Conservation (phyloP, 2,797 vertebrate genomes). For the Microctenopoma stevenorrisi region DNA sequence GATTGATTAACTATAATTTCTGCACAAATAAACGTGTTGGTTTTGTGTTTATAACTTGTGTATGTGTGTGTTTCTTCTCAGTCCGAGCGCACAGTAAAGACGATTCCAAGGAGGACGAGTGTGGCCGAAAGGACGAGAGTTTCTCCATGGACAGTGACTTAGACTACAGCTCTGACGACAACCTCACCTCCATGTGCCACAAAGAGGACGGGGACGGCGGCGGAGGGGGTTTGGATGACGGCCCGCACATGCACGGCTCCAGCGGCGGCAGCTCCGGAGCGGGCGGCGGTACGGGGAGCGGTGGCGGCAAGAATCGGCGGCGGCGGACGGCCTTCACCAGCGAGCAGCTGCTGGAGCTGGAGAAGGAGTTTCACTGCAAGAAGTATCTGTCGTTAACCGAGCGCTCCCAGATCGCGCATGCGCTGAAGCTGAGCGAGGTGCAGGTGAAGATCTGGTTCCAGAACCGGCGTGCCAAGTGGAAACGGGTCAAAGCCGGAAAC, state of each 20-base stretch:
- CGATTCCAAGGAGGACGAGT: constrained; percentile 90
- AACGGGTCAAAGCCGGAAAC: constrained; percentile 97
- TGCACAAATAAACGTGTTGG: not conserved
- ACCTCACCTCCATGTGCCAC: constrained; percentile 86
- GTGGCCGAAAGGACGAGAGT: constrained; percentile 90
- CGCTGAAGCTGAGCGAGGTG: constrained; percentile 97
- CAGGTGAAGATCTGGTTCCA: constrained; percentile 99
- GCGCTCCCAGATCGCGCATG: constrained; percentile 98
- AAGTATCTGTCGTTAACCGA: constrained; percentile 98
- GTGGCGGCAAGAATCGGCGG: constrained; percentile 90
- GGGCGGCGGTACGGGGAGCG: constrained; percentile 78
- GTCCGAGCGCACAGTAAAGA: constrained; percentile 86
- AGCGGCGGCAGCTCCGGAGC: constrained; percentile 71
- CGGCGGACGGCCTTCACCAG: constrained; percentile 96
- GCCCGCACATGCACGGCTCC: constrained; percentile 57
- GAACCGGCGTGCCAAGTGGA: constrained; percentile 98
- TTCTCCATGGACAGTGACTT: constrained; percentile 97
- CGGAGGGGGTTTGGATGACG: constrained; percentile 78
- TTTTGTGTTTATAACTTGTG: not conserved
- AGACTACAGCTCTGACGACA: constrained; percentile 98
- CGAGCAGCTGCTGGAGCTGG: constrained; percentile 97
- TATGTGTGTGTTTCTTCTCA: constrained; percentile 10
- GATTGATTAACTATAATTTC: not conserved
- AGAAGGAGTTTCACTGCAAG: constrained; percentile 99
- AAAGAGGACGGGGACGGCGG: constrained; percentile 85